Conservation (phyloP, 1,140 invertebrate genomes). For the Tribolium castaneum region DNA sequence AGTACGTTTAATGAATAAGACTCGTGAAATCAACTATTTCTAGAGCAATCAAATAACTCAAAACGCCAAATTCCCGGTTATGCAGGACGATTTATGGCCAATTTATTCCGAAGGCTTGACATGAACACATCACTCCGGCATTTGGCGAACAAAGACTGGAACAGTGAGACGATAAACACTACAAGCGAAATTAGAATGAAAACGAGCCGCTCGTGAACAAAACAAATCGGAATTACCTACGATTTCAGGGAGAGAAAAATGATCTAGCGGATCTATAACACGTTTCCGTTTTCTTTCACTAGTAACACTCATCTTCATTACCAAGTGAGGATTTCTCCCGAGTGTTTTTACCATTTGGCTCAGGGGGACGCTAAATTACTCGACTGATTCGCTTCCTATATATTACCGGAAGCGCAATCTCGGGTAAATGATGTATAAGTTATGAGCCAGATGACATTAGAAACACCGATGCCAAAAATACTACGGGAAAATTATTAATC, state of each 20-base stretch:
- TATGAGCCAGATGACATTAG: not conserved
- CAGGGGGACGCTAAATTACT: slow-evolving; percentile 9
- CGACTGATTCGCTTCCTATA: slow-evolving; percentile 25
- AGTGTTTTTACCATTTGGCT: slow-evolving; percentile 28
- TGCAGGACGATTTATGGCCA: not conserved
- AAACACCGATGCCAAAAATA: not conserved
- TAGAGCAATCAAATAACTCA: not conserved
- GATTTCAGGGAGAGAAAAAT: not conserved
- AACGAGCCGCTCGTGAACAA: not conserved
- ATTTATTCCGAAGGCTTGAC: not conserved
- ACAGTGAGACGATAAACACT: not conserved
- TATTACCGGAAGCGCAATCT: slow-evolving; percentile 22
- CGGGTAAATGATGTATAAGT: slow-evolving; percentile 27
- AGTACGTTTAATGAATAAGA: not conserved
- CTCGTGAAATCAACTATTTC: not conserved
- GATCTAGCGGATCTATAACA: not conserved
- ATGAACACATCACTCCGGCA: not conserved
- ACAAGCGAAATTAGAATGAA: not conserved
- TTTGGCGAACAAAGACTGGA: not conserved
- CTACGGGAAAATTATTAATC: no score
- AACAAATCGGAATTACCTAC: not conserved
- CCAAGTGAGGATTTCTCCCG: slow-evolving; percentile 19
- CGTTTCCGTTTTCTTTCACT: slow-evolving; percentile 5
- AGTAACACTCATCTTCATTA: slow-evolving; percentile 27
- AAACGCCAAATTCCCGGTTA: not conserved